phyloP scores from a whole-genome alignment of 2,888 invertebrate genomes.

The Actias luna region DNA sequence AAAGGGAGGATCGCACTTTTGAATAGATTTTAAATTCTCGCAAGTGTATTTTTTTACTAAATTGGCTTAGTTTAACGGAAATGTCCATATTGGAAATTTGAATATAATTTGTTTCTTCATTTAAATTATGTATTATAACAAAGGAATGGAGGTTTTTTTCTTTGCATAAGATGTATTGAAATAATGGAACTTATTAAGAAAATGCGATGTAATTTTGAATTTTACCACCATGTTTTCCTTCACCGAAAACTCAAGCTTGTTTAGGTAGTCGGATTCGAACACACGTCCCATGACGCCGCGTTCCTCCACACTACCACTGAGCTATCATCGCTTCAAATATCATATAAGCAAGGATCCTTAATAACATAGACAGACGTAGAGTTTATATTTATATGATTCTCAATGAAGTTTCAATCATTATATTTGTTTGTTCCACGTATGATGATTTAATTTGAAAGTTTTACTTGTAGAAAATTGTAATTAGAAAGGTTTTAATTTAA shows the following conservation, averaged over 20 bases:
- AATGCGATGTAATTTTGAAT: background rate
- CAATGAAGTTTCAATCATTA: too few relatives aligned
- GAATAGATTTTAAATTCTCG: background rate
- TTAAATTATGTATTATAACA: background rate
- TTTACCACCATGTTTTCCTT: too few relatives aligned
- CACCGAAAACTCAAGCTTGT: too few relatives aligned
- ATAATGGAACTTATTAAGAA: background rate
- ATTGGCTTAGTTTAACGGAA: background rate
- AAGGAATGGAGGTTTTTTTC: background rate
- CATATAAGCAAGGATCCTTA: background rate
- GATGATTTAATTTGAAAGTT: too few relatives aligned
- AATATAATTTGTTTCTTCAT: background rate
- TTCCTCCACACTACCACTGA: too few relatives aligned
- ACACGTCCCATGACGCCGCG: too few relatives aligned
- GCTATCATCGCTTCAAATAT: too few relatives aligned
- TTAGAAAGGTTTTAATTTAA: background rate
- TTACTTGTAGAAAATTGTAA: too few relatives aligned
- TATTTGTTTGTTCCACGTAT: too few relatives aligned
- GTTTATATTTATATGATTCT: too few relatives aligned
- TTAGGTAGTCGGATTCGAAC: too few relatives aligned
- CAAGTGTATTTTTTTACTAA: background rate
- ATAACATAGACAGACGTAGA: too few relatives aligned
- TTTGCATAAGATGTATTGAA: background rate
- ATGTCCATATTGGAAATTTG: background rate
- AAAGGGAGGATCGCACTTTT: background rate